Percentiles rank a stretch among this genome's conserved stretches.
phyloP scores from a whole-genome alignment of 1,140 invertebrate genomes.

The Teleogryllus occipitalis region DNA sequence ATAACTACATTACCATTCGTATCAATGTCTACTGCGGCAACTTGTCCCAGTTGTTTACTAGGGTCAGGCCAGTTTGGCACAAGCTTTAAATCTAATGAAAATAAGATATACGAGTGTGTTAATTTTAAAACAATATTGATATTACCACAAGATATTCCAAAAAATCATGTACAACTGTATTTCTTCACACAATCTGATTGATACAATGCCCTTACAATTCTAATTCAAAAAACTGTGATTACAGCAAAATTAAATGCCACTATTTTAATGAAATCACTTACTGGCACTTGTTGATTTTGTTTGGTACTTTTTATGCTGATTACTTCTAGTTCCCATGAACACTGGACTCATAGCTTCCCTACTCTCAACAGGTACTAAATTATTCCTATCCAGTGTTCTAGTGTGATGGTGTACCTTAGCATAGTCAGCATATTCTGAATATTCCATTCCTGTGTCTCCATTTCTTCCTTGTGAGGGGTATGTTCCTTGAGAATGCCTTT shows the following conservation, averaged over 20 bases:
- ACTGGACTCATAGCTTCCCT: background rate
- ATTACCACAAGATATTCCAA: too few relatives aligned
- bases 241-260: too few relatives aligned
- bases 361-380: background rate
- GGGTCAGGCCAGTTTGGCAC: slow-evolving; percentile 17
- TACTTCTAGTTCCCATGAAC: background rate
- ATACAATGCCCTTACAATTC: too few relatives aligned
- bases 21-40: slow-evolving; percentile 72
- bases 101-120: too few relatives aligned
- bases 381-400: background rate
- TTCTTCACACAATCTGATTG: too few relatives aligned
- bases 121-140: too few relatives aligned
- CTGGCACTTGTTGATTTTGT: background rate
- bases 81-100: slow-evolving; percentile 3
- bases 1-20: slow-evolving; percentile 62
- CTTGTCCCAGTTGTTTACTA: slow-evolving; percentile 51
- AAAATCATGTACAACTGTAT: too few relatives aligned
- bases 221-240: too few relatives aligned
- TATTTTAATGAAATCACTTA: background rate
- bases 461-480: background rate
- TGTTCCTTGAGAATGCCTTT: background rate
- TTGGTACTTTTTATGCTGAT: background rate
- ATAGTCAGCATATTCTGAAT: background rate
- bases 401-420: background rate
- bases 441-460: background rate